Conservation (phyloP, 2,797 vertebrate genomes). For the Neopelma chrysocephalum region DNA sequence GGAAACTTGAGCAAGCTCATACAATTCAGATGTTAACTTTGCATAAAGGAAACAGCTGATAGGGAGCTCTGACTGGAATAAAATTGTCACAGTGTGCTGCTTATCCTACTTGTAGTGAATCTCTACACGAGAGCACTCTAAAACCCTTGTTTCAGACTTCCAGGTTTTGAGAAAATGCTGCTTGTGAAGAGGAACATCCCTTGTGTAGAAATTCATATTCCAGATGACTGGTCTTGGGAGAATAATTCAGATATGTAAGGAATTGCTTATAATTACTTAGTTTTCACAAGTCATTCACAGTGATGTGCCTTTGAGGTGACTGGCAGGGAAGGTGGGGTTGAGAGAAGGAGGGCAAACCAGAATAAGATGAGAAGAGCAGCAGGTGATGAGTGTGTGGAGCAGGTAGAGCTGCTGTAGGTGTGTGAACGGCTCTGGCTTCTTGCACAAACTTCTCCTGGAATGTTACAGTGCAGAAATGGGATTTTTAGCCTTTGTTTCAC, state of each 20-base stretch:
- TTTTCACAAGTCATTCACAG: not conserved
- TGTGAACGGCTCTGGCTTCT: not conserved
- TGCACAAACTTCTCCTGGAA: not conserved
- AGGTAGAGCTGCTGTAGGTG: not conserved
- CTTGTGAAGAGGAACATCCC: not conserved
- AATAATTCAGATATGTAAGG: not conserved
- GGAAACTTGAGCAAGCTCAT: not conserved
- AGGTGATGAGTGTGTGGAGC: not conserved
- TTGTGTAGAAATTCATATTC: not conserved
- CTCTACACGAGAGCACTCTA: rapidly evolving
- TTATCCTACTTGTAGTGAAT: not conserved
- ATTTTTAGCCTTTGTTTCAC: not conserved
- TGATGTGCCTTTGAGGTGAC: not conserved
- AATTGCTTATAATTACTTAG: not conserved
- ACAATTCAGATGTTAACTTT: not conserved
- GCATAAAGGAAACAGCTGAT: not conserved
- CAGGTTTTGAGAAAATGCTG: not conserved
- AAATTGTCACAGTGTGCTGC: not conserved
- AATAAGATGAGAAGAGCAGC: not conserved
- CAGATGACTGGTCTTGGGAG: not conserved
- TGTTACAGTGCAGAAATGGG: not conserved
- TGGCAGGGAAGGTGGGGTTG: not conserved
- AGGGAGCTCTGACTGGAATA: not conserved
- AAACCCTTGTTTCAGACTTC: not conserved
- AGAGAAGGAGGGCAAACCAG: not conserved